phyloP scores from a whole-genome alignment of 2,113 vertebrate genomes.

The Cranoglanis bouderius region DNA sequence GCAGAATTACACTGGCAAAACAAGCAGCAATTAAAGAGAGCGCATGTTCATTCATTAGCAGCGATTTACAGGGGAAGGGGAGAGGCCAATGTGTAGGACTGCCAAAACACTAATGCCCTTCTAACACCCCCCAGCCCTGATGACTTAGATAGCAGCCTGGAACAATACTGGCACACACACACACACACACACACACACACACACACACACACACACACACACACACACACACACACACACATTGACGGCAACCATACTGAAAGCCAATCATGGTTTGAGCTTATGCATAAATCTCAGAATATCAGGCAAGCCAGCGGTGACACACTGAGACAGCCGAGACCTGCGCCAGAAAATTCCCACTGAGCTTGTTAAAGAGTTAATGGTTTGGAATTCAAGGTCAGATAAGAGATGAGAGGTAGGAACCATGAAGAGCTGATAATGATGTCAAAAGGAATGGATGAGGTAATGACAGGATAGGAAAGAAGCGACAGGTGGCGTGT shows the following conservation, averaged over 20 bases:
- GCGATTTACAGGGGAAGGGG: conserved; percentile 36
- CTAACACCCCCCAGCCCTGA: conserved; percentile 28
- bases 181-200: not conserved
- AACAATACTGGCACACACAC: conserved; percentile 31
- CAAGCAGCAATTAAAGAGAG: conserved; percentile 50
- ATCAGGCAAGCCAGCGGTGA: not conserved
- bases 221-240: not conserved
- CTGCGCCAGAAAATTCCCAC: not conserved
- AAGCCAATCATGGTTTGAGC: conserved; percentile 19
- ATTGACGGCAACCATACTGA: not conserved
- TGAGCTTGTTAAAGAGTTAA: conserved; percentile 3
- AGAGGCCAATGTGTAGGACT: conserved; percentile 54
- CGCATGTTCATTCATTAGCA: conserved; percentile 55
- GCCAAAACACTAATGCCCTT: conserved; percentile 48
- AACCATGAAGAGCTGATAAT: not conserved
- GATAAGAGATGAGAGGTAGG: not conserved
- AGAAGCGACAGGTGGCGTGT: conserved; percentile 46
- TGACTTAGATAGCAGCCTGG: conserved; percentile 41
- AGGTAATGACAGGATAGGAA: conserved; percentile 51
- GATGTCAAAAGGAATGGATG: conserved; percentile 10
- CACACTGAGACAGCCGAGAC: not conserved
- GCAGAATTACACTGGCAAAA: conserved; percentile 55
- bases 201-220: not conserved
- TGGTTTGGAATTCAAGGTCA: conserved; percentile 25
- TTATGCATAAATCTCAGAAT: not conserved